Evolutionary conservation across 2,888 invertebrate genomes (phyloP).

Genomic region (Cheilosia grossa): DNA sequence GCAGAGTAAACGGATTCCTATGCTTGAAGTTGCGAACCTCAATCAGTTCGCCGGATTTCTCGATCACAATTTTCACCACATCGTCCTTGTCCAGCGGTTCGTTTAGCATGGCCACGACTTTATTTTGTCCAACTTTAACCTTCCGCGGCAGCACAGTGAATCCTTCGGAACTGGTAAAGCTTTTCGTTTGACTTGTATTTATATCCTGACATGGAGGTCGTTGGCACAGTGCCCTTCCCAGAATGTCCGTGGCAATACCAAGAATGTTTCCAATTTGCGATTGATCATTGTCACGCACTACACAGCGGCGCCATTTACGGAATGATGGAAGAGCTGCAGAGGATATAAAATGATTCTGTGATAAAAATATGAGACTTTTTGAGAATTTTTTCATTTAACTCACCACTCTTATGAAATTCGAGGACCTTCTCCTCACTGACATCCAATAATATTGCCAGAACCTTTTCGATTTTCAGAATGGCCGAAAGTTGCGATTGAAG

Average conservation of each 20-base stretch:
- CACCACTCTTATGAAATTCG: constrained; percentile 88
- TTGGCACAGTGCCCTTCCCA: constrained; percentile 86
- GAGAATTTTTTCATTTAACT: constrained; percentile 59
- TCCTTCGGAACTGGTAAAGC: constrained; percentile 81
- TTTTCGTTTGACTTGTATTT: constrained; percentile 82
- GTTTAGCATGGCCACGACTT: constrained; percentile 90
- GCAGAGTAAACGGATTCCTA: constrained; percentile 92
- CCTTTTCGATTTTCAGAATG: constrained; percentile 86
- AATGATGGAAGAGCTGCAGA: constrained; percentile 87
- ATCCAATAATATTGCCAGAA: constrained; percentile 91
- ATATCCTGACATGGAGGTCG: constrained; percentile 86
- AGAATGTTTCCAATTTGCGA: constrained; percentile 93
- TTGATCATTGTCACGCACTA: constrained; percentile 92
- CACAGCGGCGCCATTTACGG: constrained; percentile 91
- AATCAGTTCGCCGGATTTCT: constrained; percentile 91
- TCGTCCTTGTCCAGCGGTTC: constrained; percentile 91
- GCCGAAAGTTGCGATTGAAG: constrained; percentile 81
- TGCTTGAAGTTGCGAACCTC: constrained; percentile 90
- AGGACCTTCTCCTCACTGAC: constrained; percentile 89
- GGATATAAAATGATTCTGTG: neutral
- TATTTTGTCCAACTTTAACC: constrained; percentile 88
- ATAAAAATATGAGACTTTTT: neutral
- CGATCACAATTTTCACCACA: constrained; percentile 90
- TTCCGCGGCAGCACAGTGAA: constrained; percentile 83
- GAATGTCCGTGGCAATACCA: constrained; percentile 91